A percentile compares a stretch with the other conserved stretches of the same genome.
Conservation (phyloP, 2,113 vertebrate species). For the Oenanthe melanoleuca region DNA sequence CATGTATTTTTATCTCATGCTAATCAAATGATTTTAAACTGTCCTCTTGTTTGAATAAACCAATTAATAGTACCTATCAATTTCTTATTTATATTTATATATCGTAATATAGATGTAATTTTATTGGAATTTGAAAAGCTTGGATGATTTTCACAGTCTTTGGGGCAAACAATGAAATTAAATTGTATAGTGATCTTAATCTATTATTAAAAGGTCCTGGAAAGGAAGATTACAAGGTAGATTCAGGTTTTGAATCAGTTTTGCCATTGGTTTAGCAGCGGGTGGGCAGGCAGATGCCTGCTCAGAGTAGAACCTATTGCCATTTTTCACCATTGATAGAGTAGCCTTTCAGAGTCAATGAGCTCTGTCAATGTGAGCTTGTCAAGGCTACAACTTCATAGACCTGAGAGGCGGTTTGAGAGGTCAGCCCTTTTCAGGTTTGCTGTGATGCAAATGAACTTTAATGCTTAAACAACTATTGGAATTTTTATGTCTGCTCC, state of each 20-base stretch:
- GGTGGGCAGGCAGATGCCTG: constrained; percentile 94
- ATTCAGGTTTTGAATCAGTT: constrained; percentile 82
- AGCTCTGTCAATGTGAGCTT: constrained; percentile 95
- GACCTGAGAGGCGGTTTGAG: constrained; percentile 94
- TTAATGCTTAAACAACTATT: constrained; percentile 98
- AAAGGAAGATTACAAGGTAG: constrained; percentile 85
- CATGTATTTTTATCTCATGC: background rate
- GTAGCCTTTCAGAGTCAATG: constrained; percentile 99
- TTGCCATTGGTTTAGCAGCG: constrained; percentile 85
- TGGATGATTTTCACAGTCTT: constrained; percentile 35
- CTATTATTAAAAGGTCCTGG: constrained; percentile 79
- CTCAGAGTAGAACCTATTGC: constrained; percentile 88
- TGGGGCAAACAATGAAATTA: constrained; percentile 73
- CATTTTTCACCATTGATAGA: constrained; percentile 94
- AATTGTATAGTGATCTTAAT: constrained; percentile 82
- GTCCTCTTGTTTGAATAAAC: background rate
- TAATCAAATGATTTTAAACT: background rate
- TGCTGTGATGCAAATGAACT: constrained; percentile 99
- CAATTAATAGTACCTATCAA: constrained; percentile 29
- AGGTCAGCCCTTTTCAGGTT: constrained; percentile 95
- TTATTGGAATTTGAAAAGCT: constrained; percentile 64
- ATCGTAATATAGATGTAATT: constrained; percentile 50
- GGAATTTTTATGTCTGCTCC: constrained; percentile 99
- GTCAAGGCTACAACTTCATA: constrained; percentile 94
- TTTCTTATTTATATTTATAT: constrained; percentile 49